Conservation (phyloP, 2,797 vertebrate genomes). For the Macrochelys suwanniensis region DNA sequence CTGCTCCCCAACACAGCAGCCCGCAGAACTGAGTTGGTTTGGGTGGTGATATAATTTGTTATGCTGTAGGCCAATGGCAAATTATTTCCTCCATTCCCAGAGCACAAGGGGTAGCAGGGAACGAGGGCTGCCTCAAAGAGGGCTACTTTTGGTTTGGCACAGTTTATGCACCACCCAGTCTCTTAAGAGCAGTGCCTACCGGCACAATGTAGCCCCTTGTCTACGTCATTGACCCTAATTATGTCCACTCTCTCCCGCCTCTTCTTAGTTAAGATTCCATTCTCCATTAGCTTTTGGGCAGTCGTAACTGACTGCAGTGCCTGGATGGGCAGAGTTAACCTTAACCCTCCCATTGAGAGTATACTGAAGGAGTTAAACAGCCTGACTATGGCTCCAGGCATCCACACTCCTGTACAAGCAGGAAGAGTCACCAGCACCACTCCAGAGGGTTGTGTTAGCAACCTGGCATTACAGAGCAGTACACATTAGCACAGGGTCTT, state of each 20-base stretch:
- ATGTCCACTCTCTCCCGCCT: background rate
- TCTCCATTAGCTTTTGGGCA: background rate
- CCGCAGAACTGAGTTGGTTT: background rate
- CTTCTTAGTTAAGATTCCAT: background rate
- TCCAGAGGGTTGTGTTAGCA: background rate
- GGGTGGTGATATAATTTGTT: background rate
- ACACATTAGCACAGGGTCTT: background rate
- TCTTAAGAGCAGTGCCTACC: background rate
- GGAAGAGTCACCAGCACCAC: background rate
- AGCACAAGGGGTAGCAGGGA: background rate
- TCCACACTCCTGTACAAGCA: background rate
- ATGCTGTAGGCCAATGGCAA: background rate
- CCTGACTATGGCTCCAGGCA: no score
- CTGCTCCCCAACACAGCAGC: background rate
- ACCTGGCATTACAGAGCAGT: background rate
- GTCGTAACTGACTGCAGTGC: background rate
- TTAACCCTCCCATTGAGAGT: background rate
- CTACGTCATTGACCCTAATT: background rate
- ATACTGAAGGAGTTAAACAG: no score
- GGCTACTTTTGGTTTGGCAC: background rate
- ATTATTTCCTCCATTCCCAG: background rate
- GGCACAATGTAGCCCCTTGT: background rate
- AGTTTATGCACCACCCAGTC: background rate
- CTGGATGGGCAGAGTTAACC: background rate
- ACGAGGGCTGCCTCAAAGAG: background rate